Conservation (phyloP, 1,140 invertebrate species). For the Arion vulgaris region DNA sequence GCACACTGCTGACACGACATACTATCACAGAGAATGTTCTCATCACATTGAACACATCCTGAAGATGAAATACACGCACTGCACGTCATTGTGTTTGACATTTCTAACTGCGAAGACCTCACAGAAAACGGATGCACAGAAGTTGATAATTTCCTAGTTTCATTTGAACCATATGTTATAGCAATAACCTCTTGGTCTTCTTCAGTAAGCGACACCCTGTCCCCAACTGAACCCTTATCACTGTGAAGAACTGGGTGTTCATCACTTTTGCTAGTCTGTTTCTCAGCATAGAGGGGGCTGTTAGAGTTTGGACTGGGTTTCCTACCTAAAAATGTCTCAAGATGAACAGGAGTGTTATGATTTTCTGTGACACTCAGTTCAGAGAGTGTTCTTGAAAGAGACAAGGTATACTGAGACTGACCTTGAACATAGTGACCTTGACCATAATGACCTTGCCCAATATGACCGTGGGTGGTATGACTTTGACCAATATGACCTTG, state of each 20-base stretch:
- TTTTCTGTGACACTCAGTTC: conserved; percentile 12
- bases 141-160: conserved; percentile 1
- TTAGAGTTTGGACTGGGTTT: background rate
- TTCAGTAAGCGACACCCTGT: conserved; percentile 27
- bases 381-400: conserved; percentile 11
- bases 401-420: conserved; percentile 2
- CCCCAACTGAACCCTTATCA: conserved; percentile 10
- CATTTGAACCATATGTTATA: conserved; percentile 29
- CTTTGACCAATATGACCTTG: background rate
- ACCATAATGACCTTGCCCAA: too few relatives aligned
- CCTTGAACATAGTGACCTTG: background rate
- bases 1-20: conserved; percentile 31
- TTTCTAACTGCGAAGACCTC: background rate
- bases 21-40: conserved; percentile 23
- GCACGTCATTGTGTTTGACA: background rate
- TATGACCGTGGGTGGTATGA: background rate
- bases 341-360: background rate
- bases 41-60: conserved; percentile 23
- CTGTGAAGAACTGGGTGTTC: background rate
- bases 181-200: conserved; percentile 37
- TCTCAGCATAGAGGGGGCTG: background rate
- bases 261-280: background rate
- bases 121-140: background rate
- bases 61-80: conserved; percentile 7
- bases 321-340: background rate